These are phyloP conservation scores for Florisuga fusca DNA, from an alignment of 2,797 vertebrate species.

Conservation along the genomic window DNA sequence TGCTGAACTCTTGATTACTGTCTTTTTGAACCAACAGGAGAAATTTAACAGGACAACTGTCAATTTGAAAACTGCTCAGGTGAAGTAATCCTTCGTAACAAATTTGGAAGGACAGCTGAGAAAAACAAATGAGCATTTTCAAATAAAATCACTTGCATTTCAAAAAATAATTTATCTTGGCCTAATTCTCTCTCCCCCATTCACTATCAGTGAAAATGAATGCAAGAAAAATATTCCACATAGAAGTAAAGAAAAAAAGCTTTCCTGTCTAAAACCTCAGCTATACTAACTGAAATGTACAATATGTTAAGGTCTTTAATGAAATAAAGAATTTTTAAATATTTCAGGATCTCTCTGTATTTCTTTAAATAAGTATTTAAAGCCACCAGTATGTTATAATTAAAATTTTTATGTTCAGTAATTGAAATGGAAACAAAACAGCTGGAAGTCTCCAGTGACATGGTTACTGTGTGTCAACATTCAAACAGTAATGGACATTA, in stretches of 20 bases:
- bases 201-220: not conserved
- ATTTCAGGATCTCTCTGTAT: not conserved
- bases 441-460: not conserved
- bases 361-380: constrained; percentile 8
- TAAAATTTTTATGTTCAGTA: not conserved
- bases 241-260: not conserved
- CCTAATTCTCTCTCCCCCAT: not conserved
- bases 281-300: not conserved
- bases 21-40: not conserved
- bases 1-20: not conserved
- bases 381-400: not conserved
- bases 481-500: not conserved
- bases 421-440: constrained; percentile 41
- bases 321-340: not conserved
- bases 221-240: not conserved
- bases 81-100: not conserved
- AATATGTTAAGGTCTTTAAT: not conserved
- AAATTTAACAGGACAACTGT: not conserved
- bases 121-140: not conserved
- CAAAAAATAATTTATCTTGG: not conserved
- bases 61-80: not conserved
- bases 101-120: not conserved
- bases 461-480: constrained; percentile 28
- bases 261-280: not conserved
- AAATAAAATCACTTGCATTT: not conserved